phyloP scores from a whole-genome alignment of 2,888 invertebrate species.

The Leptopilina myrica region DNA sequence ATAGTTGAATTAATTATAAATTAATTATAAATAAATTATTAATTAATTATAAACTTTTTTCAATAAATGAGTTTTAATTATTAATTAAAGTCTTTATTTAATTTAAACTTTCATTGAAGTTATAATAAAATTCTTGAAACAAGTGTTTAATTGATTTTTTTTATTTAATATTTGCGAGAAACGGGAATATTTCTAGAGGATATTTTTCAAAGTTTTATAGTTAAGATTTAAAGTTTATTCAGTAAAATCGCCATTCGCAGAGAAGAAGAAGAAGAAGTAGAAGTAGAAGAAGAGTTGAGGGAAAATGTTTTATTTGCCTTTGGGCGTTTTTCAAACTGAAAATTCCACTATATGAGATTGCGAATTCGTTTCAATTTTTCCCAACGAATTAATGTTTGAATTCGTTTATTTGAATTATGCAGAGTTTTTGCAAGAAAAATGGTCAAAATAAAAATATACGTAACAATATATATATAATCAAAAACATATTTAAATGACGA shows the following conservation, averaged over 20 bases:
- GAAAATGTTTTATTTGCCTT: constrained; percentile 5
- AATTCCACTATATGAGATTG: background rate
- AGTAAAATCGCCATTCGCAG: background rate
- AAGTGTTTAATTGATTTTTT: no score
- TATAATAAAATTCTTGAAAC: no score
- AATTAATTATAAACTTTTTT: no score
- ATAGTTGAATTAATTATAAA: no score
- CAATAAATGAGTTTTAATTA: no score
- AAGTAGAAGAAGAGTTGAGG: background rate
- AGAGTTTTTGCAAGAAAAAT: background rate
- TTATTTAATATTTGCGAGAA: no score
- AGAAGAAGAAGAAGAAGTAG: background rate
- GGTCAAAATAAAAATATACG: background rate
- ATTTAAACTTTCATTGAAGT: no score
- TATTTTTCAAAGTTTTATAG: background rate
- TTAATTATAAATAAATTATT: no score
- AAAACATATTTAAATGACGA: no score
- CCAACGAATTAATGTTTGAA: background rate
- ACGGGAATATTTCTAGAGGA: background rate
- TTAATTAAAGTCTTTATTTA: no score
- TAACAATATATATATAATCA: no score
- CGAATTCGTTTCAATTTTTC: background rate
- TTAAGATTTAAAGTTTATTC: background rate
- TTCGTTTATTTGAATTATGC: constrained; percentile 5
- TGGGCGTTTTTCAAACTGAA: background rate